Conservation (phyloP, 1,140 invertebrate genomes). For the Trichonephila clavata region DNA sequence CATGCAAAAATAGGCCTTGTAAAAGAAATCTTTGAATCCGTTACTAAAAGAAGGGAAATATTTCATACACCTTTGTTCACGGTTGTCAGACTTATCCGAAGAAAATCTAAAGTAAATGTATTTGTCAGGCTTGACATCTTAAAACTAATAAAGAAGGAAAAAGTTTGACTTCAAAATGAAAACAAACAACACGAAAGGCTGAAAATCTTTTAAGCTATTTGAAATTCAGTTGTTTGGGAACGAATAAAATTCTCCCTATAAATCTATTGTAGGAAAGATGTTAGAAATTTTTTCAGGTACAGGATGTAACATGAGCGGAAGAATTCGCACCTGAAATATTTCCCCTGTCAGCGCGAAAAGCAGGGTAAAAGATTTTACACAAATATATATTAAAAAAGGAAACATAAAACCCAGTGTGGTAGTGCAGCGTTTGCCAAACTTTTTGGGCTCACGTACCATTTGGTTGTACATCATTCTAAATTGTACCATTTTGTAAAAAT, state of each 20-base stretch:
- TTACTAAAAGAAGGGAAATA: too few relatives aligned
- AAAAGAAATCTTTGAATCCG: background rate
- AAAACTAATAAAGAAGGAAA: background rate
- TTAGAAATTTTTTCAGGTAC: background rate
- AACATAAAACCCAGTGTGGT: background rate
- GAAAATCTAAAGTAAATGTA: background rate
- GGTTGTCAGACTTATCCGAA: background rate
- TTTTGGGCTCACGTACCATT: too few relatives aligned
- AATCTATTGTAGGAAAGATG: background rate
- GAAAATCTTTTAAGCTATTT: background rate
- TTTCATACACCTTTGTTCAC: background rate
- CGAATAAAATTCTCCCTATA: background rate
- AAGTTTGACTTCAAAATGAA: background rate
- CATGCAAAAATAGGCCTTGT: background rate
- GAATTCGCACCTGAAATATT: background rate
- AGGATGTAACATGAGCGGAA: background rate
- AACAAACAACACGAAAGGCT: background rate
- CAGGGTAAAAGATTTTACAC: background rate
- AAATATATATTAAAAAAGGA: background rate
- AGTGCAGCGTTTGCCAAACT: background rate
- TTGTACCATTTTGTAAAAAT: too few relatives aligned
- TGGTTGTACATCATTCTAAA: too few relatives aligned
- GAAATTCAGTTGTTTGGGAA: background rate
- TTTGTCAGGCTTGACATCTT: background rate
- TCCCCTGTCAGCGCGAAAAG: background rate